phyloP scores from a whole-genome alignment of 2,797 vertebrate genomes.

The Coendou prehensilis region DNA sequence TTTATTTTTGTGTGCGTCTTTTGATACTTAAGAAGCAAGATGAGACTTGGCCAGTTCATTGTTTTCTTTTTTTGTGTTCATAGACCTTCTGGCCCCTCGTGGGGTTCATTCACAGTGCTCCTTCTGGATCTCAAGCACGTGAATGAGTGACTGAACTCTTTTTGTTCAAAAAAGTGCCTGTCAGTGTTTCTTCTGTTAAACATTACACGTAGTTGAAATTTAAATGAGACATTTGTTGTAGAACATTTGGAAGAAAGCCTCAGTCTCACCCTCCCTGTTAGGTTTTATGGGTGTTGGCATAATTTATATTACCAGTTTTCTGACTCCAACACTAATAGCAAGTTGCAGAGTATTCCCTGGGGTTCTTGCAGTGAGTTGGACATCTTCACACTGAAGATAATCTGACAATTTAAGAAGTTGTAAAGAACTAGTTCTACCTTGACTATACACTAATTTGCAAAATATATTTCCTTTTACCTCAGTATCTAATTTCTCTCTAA shows the following conservation, averaged over 20 bases:
- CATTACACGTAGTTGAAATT: constrained; percentile 53
- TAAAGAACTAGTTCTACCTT: constrained; percentile 42
- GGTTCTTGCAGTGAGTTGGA: neutral
- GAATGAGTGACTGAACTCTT: constrained; percentile 11
- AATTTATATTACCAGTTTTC: neutral
- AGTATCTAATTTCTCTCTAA: constrained; percentile 2
- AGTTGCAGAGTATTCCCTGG: neutral
- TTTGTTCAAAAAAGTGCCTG: constrained; percentile 47
- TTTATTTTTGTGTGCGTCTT: constrained; percentile 43
- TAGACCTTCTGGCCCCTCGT: neutral
- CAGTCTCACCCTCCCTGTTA: neutral
- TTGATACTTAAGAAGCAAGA: constrained; percentile 23
- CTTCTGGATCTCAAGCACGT: neutral
- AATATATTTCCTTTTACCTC: constrained; percentile 16
- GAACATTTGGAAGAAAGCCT: constrained; percentile 32
- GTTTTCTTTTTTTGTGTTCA: neutral
- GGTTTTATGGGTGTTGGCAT: neutral
- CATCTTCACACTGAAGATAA: neutral
- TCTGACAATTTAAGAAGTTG: neutral
- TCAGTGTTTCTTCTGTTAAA: constrained; percentile 14
- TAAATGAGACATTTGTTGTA: constrained; percentile 39
- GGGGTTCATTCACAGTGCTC: constrained; percentile 12
- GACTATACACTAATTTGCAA: neutral
- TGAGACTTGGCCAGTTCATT: neutral
- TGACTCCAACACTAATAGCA: neutral